These are phyloP conservation scores for Brachypteracias leptosomus DNA, from an alignment of 2,113 vertebrate species.

Conservation along the genomic window DNA sequence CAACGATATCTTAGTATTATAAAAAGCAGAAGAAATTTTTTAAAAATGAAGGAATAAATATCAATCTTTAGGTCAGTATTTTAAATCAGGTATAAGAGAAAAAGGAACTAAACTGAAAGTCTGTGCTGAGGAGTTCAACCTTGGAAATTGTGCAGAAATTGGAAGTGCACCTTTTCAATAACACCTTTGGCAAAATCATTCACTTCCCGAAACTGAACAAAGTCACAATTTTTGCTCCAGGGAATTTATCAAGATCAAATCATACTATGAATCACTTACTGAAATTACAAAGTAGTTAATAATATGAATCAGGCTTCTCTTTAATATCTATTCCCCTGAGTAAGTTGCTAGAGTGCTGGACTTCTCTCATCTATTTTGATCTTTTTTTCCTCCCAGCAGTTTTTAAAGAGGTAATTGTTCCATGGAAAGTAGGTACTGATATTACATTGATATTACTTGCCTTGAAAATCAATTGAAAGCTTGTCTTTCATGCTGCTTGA, in stretches of 20 bases:
- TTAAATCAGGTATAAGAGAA: not conserved
- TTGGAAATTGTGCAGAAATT: not conserved
- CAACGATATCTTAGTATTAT: not conserved
- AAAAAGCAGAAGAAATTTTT: not conserved
- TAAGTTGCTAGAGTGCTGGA: not conserved
- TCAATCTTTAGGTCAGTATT: not conserved
- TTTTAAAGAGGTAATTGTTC: not conserved
- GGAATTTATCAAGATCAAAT: not conserved
- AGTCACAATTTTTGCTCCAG: not conserved
- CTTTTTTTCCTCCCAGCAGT: not conserved
- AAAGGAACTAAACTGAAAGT: not conserved
- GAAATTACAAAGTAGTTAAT: not conserved
- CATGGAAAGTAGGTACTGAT: not conserved
- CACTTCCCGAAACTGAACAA: not conserved
- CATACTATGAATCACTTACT: not conserved
- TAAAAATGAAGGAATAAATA: not conserved
- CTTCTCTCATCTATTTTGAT: not conserved
- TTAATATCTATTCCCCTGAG: not conserved
- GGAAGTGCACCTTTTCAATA: not conserved
- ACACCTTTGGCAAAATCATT: not conserved
- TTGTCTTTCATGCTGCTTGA: not conserved
- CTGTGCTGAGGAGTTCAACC: not conserved
- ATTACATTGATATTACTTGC: not conserved
- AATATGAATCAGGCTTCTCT: not conserved
- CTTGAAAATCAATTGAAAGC: not conserved